Conservation (phyloP, 1,140 invertebrate genomes). For the Macrobrachium rosenbergii region DNA sequence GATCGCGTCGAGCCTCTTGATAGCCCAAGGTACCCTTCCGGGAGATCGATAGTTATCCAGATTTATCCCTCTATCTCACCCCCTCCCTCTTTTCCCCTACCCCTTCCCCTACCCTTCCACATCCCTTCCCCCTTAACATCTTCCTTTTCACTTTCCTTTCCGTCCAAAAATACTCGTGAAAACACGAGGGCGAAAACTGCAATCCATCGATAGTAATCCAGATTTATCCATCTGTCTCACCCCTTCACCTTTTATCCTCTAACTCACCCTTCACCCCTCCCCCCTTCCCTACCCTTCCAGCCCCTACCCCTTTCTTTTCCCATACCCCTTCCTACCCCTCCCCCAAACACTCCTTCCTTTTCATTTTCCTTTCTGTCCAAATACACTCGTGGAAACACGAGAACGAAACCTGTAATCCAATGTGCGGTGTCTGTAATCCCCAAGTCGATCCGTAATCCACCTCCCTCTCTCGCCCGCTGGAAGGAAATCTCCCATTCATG, state of each 20-base stretch:
- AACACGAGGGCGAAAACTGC: background rate
- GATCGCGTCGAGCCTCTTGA: background rate
- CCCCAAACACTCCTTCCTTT: background rate
- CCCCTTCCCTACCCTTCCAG: too few species aligned
- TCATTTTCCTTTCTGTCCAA: background rate
- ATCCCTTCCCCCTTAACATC: background rate
- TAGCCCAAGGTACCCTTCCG: background rate
- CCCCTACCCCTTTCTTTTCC: background rate
- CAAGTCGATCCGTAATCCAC: background rate
- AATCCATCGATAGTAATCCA: background rate
- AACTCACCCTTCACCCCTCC: background rate
- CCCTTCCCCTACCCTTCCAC: background rate
- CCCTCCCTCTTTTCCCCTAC: background rate
- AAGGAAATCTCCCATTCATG: too few species aligned
- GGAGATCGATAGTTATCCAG: background rate
- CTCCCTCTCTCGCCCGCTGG: too few species aligned
- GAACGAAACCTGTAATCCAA: too few species aligned
- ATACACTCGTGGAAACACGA: conserved; percentile 7
- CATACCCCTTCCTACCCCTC: background rate
- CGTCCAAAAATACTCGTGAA: background rate
- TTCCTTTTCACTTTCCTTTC: background rate
- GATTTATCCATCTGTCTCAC: background rate
- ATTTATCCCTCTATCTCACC: background rate
- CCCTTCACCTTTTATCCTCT: background rate
- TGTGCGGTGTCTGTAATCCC: too few species aligned